Evolutionary conservation across 2,888 invertebrate genomes (phyloP).

Genomic region (Campoplex nolae): DNA sequence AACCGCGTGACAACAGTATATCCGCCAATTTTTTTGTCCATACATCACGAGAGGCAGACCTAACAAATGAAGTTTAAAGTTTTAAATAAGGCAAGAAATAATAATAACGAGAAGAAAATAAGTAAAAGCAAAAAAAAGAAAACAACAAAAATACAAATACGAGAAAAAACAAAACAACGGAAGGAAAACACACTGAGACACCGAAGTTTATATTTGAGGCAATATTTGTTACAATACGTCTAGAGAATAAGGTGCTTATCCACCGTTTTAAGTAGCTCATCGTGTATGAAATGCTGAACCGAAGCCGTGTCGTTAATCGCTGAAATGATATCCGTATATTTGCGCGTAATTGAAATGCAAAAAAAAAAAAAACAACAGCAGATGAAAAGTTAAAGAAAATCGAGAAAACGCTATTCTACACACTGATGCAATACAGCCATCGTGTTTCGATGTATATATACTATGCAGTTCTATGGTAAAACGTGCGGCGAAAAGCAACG

Average conservation of each 20-base stretch:
- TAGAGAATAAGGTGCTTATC: conserved; percentile 79
- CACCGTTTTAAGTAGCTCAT: conserved; percentile 64
- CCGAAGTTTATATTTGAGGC: conserved; percentile 83
- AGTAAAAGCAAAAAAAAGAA: background rate
- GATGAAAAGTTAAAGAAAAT: background rate
- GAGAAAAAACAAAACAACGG: conserved; percentile 52
- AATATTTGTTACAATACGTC: conserved; percentile 83
- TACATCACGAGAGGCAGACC: conserved; percentile 69
- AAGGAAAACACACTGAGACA: conserved; percentile 28
- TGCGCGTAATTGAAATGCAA: conserved; percentile 28
- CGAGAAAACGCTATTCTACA: conserved; percentile 21
- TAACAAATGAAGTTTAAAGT: conserved; percentile 56
- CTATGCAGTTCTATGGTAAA: conserved; percentile 41
- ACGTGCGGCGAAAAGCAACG: conserved; percentile 21
- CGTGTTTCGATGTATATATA: conserved; percentile 39
- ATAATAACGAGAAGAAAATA: conserved; percentile 37
- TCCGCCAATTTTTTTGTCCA: conserved; percentile 77
- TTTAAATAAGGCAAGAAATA: conserved; percentile 61
- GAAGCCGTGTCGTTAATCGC: conserved; percentile 58
- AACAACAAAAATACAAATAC: conserved; percentile 10
- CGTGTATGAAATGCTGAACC: conserved; percentile 47
- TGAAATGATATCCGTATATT: conserved; percentile 44
- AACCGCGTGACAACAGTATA: conserved; percentile 70
- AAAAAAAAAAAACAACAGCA: conserved; percentile 28
- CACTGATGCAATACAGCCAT: conserved; percentile 41